Base-by-base conservation (phyloP, 2,113 vertebrate species). In the Percina caprodes region DNA sequence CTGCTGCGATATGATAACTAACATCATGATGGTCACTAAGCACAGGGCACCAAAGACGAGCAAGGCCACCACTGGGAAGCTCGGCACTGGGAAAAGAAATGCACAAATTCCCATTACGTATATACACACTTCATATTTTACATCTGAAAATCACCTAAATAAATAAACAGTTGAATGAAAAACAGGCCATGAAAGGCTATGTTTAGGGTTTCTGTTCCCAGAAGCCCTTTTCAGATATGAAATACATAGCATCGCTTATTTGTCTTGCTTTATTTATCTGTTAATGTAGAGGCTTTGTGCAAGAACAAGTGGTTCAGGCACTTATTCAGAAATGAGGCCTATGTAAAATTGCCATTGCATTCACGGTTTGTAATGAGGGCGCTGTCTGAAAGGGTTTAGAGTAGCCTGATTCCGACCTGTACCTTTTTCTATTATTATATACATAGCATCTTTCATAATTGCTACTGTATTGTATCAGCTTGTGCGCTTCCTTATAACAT, bases 1-100 rank as follows among this genome's bases (percentile, higher is more conserved):
- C 87, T 99, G 97, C 92, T 97, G 97, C 30, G 95, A 96, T 79
- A 97, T 92, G 75, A 97, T 69, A 49, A 97, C 87, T 54, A 97
- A 85, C 86, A 97, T 92, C 60, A 97, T 52, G 72, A 96, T 93
- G 88, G 96, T 69, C 0, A 94, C 85, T 62, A 97, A 90, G 51
- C 95, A 96, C 91, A 96, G 92, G 52, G 92, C 88, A 86, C 94
- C 96, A 19, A 97, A 96, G 84, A 96, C 85, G 24, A 98, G 88
- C 87, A 97, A 79, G 76, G 97, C 91, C 86, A 95, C 88, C 89
- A 97, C 93, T 0, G 96, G 94, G 77, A 97, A 94, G 55, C 77
- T 93, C 11, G 96, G 93, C 80, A 95, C 98, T 99, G 94, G 93
- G 19, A 35, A 35, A 62, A 68, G 23, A 59, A 45, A 65, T 6